phyloP scores from a whole-genome alignment of 2,888 invertebrate genomes.

The Cephus sareptanus region DNA sequence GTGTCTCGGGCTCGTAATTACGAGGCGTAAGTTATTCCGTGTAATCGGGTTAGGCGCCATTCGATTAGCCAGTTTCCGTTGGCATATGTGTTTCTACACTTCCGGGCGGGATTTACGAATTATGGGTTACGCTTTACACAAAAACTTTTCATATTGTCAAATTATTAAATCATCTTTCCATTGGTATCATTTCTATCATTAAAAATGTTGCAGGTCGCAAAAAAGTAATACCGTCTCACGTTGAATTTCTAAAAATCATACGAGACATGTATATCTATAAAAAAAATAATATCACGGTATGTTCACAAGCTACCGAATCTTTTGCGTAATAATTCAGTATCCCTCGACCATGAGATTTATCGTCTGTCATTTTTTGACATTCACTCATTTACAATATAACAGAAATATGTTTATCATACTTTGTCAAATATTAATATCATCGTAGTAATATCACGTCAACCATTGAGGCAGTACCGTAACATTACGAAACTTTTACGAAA shows the following conservation, averaged over 20 bases:
- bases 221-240: neutral
- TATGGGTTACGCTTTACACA: neutral
- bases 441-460: neutral
- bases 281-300: neutral
- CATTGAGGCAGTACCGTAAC: no score
- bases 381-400: neutral
- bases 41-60: neutral
- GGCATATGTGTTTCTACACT: neutral
- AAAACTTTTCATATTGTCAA: neutral
- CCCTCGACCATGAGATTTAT: neutral
- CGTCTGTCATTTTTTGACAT: neutral
- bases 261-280: neutral
- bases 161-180: neutral
- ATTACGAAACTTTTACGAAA: neutral
- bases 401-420: neutral
- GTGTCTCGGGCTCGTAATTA: neutral
- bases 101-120: neutral
- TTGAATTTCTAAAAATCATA: neutral
- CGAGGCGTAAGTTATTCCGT: neutral
- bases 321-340: neutral
- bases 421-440: neutral
- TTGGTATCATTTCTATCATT: neutral
- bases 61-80: neutral
- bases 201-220: neutral
- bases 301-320: neutral